A percentile compares a stretch with the other conserved stretches of the same genome.
Conservation (phyloP, 2,888 invertebrate genomes). For the Ypsolopha scabrella region DNA sequence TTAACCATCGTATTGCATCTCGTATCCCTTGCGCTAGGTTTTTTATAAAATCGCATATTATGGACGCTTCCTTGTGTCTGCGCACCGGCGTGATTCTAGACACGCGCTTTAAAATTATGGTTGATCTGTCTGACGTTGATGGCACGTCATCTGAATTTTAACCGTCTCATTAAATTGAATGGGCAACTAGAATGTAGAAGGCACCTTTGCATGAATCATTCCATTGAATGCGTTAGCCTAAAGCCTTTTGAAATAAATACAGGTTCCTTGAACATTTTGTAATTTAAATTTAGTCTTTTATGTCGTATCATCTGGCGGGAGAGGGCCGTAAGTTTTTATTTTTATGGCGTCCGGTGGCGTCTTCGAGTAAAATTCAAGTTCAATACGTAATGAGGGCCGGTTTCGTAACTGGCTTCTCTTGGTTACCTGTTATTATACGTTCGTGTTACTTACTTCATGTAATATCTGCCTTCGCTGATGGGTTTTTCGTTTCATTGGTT, state of each 20-base stretch:
- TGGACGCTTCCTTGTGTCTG: conserved; percentile 4
- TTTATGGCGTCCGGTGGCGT: conserved; percentile 11
- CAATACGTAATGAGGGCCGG: conserved; percentile 44
- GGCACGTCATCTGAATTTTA: conserved; percentile 55
- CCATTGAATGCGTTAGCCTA: conserved; percentile 11
- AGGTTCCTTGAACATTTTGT: neutral
- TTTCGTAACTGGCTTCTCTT: conserved; percentile 31
- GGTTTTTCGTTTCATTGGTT: conserved; percentile 19
- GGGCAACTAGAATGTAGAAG: conserved; percentile 21
- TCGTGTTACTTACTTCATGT: conserved; percentile 37
- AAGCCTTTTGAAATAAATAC: conserved; percentile 20
- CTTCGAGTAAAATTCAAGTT: conserved; percentile 26
- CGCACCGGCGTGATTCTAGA: conserved; percentile 8
- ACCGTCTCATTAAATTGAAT: conserved; percentile 57
- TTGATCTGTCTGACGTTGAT: conserved; percentile 50
- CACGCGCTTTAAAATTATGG: conserved; percentile 49
- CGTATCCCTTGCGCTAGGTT: neutral
- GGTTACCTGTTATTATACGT: conserved; percentile 42
- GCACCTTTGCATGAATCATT: too few relatives aligned
- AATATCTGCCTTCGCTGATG: conserved; percentile 17
- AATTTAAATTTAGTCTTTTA: neutral
- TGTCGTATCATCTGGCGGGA: neutral
- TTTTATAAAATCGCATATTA: conserved; percentile 1
- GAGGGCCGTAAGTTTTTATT: conserved; percentile 7
- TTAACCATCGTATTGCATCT: too few relatives aligned